These are phyloP conservation scores for Pelobates fuscus DNA, from an alignment of 2,113 vertebrate species.

Conservation along the genomic window DNA sequence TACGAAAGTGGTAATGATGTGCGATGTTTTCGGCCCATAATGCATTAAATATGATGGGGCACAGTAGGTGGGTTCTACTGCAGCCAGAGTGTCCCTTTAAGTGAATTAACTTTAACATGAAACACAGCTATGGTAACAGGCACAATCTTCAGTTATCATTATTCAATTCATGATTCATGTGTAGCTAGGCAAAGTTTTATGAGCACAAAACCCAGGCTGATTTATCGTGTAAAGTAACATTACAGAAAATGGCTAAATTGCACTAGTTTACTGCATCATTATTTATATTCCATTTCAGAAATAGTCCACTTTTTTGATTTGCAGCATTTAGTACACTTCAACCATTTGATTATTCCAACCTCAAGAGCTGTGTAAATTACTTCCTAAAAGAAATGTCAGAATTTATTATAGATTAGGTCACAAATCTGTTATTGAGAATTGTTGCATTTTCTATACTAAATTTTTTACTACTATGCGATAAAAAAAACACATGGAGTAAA, in stretches of 20 bases:
- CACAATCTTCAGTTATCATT: no score
- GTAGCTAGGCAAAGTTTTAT: conserved; percentile 25
- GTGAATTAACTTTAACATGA: no score
- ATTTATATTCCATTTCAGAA: conserved; percentile 9
- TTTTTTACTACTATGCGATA: neutral
- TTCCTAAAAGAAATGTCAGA: neutral
- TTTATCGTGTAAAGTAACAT: conserved; percentile 35
- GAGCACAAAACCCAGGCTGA: conserved; percentile 23
- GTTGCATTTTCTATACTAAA: neutral
- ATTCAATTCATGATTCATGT: no score
- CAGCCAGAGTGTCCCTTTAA: no score
- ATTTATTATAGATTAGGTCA: neutral
- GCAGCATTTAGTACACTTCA: neutral
- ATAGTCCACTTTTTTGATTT: neutral
- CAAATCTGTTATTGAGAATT: neutral
- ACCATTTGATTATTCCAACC: neutral
- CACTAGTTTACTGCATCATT: neutral
- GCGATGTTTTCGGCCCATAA: no score
- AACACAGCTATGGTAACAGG: no score
- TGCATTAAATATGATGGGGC: no score
- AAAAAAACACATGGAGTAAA: neutral
- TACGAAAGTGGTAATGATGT: no score
- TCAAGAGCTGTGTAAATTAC: neutral
- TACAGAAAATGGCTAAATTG: conserved; percentile 41
- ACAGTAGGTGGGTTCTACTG: no score